Conservation (phyloP, 2,888 invertebrate genomes). For the Sussaba pulchella region DNA sequence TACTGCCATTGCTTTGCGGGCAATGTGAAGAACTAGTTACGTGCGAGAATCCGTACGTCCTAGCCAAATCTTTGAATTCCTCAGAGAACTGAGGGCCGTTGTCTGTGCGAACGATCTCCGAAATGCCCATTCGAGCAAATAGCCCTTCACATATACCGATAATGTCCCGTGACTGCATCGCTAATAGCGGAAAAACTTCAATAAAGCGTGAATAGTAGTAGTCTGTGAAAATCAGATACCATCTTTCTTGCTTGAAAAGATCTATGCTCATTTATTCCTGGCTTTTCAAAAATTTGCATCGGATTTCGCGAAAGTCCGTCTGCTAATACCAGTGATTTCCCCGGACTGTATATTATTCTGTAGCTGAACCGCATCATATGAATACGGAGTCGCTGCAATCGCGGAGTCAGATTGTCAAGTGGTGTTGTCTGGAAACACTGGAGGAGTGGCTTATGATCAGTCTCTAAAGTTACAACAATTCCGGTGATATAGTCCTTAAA, state of each 20-base stretch:
- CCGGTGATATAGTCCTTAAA: constrained; percentile 76
- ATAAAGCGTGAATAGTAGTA: background rate
- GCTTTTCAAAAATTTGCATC: no score
- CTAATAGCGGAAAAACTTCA: background rate
- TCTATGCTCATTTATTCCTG: background rate
- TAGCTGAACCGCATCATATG: constrained; percentile 73
- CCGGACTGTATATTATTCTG: constrained; percentile 72
- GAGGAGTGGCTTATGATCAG: constrained; percentile 79
- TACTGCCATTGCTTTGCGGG: constrained; percentile 41
- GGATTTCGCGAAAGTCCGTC: constrained; percentile 71
- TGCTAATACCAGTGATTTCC: constrained; percentile 74
- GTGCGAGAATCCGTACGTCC: constrained; percentile 18
- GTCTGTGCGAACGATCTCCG: constrained; percentile 69
- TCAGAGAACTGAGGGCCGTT: constrained; percentile 69
- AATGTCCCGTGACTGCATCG: background rate
- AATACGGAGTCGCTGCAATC: constrained; percentile 77
- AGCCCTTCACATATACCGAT: constrained; percentile 47
- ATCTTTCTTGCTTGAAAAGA: background rate
- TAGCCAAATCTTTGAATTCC: constrained; percentile 40
- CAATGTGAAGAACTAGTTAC: constrained; percentile 56
- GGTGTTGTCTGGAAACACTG: constrained; percentile 75
- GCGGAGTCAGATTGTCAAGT: constrained; percentile 75
- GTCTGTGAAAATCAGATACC: background rate
- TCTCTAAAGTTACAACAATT: constrained; percentile 72
- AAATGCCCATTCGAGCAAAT: constrained; percentile 69